Percentiles rank a stretch among this genome's conserved stretches.
These are phyloP conservation scores for Paramormyrops hopkinsi DNA, from an alignment of 2,797 vertebrate genomes.

Conservation along the genomic window DNA sequence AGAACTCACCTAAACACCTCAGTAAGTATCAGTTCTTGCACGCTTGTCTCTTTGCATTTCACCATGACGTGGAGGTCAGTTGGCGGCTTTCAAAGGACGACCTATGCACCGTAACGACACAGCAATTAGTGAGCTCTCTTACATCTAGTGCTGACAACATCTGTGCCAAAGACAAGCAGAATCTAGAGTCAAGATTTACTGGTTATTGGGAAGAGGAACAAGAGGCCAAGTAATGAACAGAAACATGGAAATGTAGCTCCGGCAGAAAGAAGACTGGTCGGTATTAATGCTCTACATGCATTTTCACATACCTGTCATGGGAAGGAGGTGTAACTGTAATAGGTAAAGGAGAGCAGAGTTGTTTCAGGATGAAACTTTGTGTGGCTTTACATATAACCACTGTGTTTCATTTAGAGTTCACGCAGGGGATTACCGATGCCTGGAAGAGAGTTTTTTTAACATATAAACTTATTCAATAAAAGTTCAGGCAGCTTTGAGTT, in stretches of 20 bases:
- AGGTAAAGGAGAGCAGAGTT: not conserved
- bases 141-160: not conserved
- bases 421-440: not conserved
- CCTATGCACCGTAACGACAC: not conserved
- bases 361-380: not conserved
- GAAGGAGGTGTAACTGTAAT: not conserved
- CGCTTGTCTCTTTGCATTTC: not conserved
- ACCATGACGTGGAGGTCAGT: not conserved
- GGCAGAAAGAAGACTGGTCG: not conserved
- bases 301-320: slow-evolving; percentile 3
- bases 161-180: not conserved
- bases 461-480: not conserved
- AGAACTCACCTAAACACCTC: not conserved
- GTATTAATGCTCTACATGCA: not conserved
- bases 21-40: not conserved
- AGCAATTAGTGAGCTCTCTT: not conserved
- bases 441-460: not conserved
- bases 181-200: not conserved
- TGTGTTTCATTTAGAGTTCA: not conserved
- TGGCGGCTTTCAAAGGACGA: not conserved
- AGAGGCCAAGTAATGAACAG: not conserved
- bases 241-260: not conserved
- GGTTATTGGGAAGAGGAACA: not conserved
- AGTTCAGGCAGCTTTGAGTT: not conserved
- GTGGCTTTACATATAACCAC: not conserved